A percentile compares a stretch with the other conserved stretches of the same genome.
Evolutionary conservation across 2,888 invertebrate genomes (phyloP).

Genomic region (Eristalinus aeneus): DNA sequence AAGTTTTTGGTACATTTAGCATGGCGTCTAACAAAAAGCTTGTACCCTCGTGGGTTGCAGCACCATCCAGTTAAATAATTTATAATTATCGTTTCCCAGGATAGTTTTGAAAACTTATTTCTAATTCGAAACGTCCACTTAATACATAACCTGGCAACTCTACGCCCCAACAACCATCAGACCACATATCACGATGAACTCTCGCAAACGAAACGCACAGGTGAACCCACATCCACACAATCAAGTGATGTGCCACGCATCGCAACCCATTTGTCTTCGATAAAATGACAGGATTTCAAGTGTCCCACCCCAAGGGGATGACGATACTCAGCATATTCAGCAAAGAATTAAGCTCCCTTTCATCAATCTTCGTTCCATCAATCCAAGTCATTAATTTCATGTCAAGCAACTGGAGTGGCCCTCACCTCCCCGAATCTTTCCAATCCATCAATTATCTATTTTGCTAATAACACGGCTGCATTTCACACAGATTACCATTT

Average conservation of each 20-base stretch:
- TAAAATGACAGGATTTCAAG: slow-evolving; percentile 24
- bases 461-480: slow-evolving; percentile 59
- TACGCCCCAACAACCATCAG: background rate
- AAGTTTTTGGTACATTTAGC: too few relatives aligned
- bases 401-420: slow-evolving; percentile 46
- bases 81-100: too few relatives aligned
- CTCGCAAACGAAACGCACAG: background rate
- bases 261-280: slow-evolving; percentile 18
- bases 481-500: slow-evolving; percentile 58
- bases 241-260: background rate
- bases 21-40: too few relatives aligned
- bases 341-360: slow-evolving; percentile 7
- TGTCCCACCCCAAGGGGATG: slow-evolving; percentile 7
- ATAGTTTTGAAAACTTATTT: too few relatives aligned
- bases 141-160: background rate
- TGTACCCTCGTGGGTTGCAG: too few relatives aligned
- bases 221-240: background rate
- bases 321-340: background rate
- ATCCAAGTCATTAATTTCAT: slow-evolving; percentile 61
- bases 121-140: too few relatives aligned
- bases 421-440: slow-evolving; percentile 20
- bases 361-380: slow-evolving; percentile 50
- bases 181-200: background rate
- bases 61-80: too few relatives aligned
- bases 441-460: slow-evolving; percentile 67